Evolutionary conservation across 1,140 invertebrate species (phyloP), one percentile per base, ranked within the genome.

Genomic region (Thaumatotibia leucotreta): DNA sequence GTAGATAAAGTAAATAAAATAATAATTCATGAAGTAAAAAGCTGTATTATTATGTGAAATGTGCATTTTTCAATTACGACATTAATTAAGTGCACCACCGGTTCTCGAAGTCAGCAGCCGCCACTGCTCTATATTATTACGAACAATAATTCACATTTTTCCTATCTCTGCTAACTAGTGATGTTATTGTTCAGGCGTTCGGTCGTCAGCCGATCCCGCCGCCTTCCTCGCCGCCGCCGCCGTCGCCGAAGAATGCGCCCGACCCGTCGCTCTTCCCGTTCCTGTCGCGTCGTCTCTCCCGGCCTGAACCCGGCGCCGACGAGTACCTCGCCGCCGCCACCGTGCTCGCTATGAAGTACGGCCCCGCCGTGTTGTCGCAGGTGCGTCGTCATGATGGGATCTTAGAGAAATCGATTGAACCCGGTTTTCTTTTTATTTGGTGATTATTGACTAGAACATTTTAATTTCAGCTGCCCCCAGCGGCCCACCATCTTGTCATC

Each of bases 191-290:
- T 5, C 79, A 90, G 85, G 83, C 88, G 22, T 89, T 90, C 76
- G 86, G 86, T 14, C 79, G 86, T 1, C 84, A 87, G 65, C 86
- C 88, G n/a, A 78, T 86, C 45, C 82, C 81, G 65, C 84, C 87
- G 0, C 75, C 80, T 61, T 94, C 94, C 10, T 93, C 95, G 32
- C 75, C 74, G 65, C 29, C 50, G 67, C 93, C 94, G n/a, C 29
- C 31, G 61, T 49, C 64, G 79, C 79, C 8, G 71, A 79, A 79
- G 73, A 80, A 80, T 70, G 83, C 94, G 63, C 94, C 94, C 3
- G 94, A 95, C 92, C 94, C 95, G 6, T 93, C 95, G 83, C 92
- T 96, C 65, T 97, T 97, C 85, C 96, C 96, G 27, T 96, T 94
- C 86, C 89, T 97, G 39, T 94, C 95, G 33, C 93, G 93, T 65